Evolutionary conservation across 1,140 invertebrate species (phyloP).

Genomic region (Pararge aegeria): DNA sequence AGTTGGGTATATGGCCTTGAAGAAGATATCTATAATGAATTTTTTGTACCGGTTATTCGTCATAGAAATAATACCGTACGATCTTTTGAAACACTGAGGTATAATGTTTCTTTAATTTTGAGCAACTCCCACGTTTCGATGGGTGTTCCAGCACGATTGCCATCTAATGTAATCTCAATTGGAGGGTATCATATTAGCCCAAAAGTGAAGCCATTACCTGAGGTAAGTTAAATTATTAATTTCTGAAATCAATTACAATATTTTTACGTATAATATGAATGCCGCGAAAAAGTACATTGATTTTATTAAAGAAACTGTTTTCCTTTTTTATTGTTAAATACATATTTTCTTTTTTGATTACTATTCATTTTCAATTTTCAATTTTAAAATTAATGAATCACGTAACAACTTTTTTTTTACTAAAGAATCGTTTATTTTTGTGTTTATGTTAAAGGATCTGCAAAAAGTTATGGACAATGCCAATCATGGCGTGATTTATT

Average conservation of each 20-base stretch:
- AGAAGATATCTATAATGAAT: conserved; percentile 19
- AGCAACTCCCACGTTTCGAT: conserved; percentile 32
- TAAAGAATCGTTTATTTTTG: no score
- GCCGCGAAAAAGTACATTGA: no score
- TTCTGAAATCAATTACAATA: no score
- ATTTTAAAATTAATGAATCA: no score
- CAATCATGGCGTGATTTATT: conserved; percentile 81
- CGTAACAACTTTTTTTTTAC: no score
- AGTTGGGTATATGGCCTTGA: conserved; percentile 16
- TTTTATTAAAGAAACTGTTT: no score
- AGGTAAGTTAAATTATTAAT: conserved; percentile 22
- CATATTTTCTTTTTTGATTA: no score
- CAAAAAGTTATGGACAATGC: conserved; percentile 68
- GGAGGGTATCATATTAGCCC: conserved; percentile 31
- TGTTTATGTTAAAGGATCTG: conserved; percentile 24
- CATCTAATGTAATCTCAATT: conserved; percentile 28
- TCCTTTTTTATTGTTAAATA: no score
- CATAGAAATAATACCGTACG: conserved; percentile 6
- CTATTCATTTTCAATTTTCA: no score
- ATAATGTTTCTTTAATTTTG: conserved; percentile 29
- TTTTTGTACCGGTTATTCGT: conserved; percentile 20
- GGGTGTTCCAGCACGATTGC: conserved; percentile 17
- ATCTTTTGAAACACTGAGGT: conserved; percentile 12
- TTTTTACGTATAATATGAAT: no score
- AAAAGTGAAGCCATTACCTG: conserved; percentile 22